These are phyloP conservation scores for Rhabditoides inermis DNA, from an alignment of 2,888 invertebrate genomes.

Conservation along the genomic window DNA sequence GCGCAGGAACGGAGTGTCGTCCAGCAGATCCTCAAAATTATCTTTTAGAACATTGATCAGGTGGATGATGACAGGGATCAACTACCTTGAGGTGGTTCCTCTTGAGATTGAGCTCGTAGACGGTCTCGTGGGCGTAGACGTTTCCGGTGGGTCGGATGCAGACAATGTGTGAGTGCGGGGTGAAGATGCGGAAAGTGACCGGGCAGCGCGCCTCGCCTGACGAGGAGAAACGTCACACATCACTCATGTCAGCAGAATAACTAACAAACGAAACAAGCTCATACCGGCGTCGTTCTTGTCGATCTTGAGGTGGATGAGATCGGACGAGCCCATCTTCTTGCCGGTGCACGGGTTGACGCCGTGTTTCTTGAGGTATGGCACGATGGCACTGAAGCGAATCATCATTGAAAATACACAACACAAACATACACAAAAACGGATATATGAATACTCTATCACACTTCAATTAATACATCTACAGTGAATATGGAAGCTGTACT, in stretches of 20 bases:
- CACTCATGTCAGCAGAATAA: background rate
- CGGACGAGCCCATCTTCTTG: constrained; percentile 73
- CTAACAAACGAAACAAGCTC: background rate
- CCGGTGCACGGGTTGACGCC: constrained; percentile 90
- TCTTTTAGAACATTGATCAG: background rate
- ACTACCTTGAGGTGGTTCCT: constrained; percentile 71
- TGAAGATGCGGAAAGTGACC: constrained; percentile 63
- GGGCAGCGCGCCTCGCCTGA: constrained; percentile 50
- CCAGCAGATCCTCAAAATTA: constrained; percentile 67
- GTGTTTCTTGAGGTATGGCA: constrained; percentile 61
- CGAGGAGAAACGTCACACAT: too few species aligned
- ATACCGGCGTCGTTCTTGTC: constrained; percentile 69
- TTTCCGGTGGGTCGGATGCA: constrained; percentile 83
- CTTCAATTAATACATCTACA: background rate
- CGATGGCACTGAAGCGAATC: constrained; percentile 31
- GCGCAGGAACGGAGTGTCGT: constrained; percentile 76
- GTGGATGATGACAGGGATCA: background rate
- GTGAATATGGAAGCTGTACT: constrained; percentile 1
- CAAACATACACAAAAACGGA: constrained; percentile 2
- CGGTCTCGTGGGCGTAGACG: constrained; percentile 77
- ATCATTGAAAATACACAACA: too few species aligned
- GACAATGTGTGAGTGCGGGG: constrained; percentile 85
- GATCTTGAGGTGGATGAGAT: constrained; percentile 76
- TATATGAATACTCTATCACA: too few species aligned
- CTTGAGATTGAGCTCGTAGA: constrained; percentile 78